Evolutionary conservation across 2,888 invertebrate species (phyloP).

Genomic region (Plagiodera versicolora): DNA sequence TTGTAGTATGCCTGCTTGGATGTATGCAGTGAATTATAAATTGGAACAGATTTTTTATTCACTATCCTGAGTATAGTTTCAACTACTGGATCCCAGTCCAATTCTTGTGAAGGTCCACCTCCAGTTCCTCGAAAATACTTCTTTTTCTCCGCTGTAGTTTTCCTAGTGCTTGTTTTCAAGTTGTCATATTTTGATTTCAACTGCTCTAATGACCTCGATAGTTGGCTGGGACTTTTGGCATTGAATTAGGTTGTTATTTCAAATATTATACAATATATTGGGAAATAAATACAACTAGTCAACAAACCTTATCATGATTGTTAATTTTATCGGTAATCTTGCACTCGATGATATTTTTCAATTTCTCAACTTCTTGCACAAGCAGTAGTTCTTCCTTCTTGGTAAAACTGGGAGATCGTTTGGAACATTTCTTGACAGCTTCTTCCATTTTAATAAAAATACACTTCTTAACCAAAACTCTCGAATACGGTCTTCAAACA

Average conservation of each 20-base stretch:
- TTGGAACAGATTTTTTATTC: not conserved
- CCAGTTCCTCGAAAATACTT: not conserved
- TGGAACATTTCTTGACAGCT: no score
- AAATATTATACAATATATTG: not conserved
- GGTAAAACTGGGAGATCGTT: not conserved
- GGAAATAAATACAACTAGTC: not conserved
- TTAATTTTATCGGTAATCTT: conserved; percentile 1
- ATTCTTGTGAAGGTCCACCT: not conserved
- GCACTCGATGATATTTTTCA: not conserved
- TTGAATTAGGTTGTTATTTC: not conserved
- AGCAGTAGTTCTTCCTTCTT: not conserved
- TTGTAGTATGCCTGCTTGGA: no score
- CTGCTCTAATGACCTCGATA: not conserved
- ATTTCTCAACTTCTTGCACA: not conserved
- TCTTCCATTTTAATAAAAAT: no score
- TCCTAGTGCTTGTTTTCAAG: not conserved
- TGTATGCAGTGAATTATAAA: no score
- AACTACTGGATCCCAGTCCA: not conserved
- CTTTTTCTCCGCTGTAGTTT: not conserved
- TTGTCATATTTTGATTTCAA: not conserved
- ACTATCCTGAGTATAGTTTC: not conserved
- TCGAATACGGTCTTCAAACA: no score
- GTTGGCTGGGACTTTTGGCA: not conserved
- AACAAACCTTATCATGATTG: not conserved
- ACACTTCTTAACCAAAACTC: no score